Conservation (phyloP, 1,140 invertebrate species). For the Drosophila chauvacae region DNA sequence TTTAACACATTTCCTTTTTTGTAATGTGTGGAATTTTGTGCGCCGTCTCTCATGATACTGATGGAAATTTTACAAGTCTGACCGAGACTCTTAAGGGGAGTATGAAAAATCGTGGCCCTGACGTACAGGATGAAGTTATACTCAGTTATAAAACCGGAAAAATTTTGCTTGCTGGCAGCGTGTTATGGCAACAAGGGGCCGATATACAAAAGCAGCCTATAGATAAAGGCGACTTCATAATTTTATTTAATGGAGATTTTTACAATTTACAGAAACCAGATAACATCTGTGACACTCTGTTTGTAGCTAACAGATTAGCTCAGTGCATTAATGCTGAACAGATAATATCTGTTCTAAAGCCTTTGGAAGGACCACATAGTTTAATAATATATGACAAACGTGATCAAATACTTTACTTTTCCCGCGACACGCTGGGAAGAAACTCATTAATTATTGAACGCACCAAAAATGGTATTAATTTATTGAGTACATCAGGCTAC, state of each 20-base stretch:
- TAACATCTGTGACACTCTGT: conserved; percentile 48
- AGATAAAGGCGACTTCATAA: conserved; percentile 86
- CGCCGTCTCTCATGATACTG: conserved; percentile 15
- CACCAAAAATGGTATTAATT: conserved; percentile 85
- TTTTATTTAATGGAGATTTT: conserved; percentile 94
- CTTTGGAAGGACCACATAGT: conserved; percentile 92
- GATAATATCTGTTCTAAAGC: conserved; percentile 34
- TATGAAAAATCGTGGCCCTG: conserved; percentile 62
- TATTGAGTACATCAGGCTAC: conserved; percentile 86
- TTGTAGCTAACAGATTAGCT: conserved; percentile 38
- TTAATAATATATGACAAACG: conserved; percentile 91
- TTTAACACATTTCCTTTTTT: too few species aligned
- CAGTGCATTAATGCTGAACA: conserved; percentile 33
- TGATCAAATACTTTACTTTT: conserved; percentile 90
- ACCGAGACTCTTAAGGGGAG: conserved; percentile 3
- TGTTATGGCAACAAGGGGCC: conserved; percentile 89
- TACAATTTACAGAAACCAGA: conserved; percentile 86
- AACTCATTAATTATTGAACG: conserved; percentile 91
- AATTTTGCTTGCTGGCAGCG: conserved; percentile 86
- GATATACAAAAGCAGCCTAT: conserved; percentile 87
- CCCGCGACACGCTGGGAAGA: conserved; percentile 93
- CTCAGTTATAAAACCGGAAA: conserved; percentile 15
- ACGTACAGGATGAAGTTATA: conserved; percentile 23
- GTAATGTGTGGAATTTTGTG: conserved; percentile 70
- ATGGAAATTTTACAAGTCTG: not conserved